Percentiles rank a stretch among this genome's conserved stretches.
These are phyloP conservation scores for Hydraecia micacea DNA, from an alignment of 2,888 invertebrate genomes.

Conservation along the genomic window DNA sequence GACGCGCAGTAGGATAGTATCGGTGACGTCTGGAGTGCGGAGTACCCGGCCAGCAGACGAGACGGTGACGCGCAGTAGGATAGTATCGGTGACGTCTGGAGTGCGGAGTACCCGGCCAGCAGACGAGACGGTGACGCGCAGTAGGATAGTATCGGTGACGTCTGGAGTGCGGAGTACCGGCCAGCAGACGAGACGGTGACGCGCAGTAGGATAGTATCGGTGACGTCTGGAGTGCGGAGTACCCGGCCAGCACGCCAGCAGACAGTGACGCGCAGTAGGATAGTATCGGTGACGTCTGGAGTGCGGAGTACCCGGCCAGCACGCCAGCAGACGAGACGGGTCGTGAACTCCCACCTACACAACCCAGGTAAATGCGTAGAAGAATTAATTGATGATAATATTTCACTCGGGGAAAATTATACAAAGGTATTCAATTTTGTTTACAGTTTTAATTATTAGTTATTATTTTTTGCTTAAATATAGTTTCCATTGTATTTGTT, in stretches of 20 bases:
- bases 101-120: neutral
- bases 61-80: slow-evolving; percentile 33
- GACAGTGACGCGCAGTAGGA: slow-evolving; percentile 33
- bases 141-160: slow-evolving; percentile 26
- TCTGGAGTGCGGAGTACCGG: neutral
- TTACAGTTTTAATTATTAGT: too few species aligned
- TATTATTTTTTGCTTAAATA: too few species aligned
- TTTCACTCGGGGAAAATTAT: neutral
- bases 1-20: slow-evolving; percentile 26
- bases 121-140: slow-evolving; percentile 37
- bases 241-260: slow-evolving; percentile 27
- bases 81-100: slow-evolving; percentile 11
- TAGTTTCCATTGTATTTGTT: too few species aligned
- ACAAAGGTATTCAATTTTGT: too few species aligned
- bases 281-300: slow-evolving; percentile 11
- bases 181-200: slow-evolving; percentile 36
- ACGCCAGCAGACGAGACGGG: too few species aligned
- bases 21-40: slow-evolving; percentile 1
- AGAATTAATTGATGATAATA: neutral
- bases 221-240: neutral
- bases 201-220: slow-evolving; percentile 27
- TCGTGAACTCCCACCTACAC: slow-evolving; percentile 20
- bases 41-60: slow-evolving; percentile 20
- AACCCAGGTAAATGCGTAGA: neutral
- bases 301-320: neutral